Percentiles rank a stretch among this genome's conserved stretches.
These are phyloP conservation scores for Halcyon leucocephala DNA, from an alignment of 2,797 vertebrate species.

Conservation along the genomic window DNA sequence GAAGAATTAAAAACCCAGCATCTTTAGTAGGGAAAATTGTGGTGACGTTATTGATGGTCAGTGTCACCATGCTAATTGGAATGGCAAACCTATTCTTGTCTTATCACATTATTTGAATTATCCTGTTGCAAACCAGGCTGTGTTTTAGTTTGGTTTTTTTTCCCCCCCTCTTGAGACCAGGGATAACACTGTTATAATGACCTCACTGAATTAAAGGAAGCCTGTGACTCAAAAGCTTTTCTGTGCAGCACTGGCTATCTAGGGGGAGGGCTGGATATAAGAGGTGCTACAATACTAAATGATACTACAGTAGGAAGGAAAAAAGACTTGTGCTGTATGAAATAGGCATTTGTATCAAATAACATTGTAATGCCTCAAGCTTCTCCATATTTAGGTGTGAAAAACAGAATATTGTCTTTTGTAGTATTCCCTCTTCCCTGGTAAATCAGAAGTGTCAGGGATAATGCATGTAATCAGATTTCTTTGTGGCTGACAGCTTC, in stretches of 20 bases:
- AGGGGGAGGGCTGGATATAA: neutral
- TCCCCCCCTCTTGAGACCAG: neutral
- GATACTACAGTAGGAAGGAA: neutral
- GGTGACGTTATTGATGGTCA: neutral
- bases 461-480: constrained; percentile 48
- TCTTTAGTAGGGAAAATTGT: neutral
- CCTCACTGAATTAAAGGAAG: neutral
- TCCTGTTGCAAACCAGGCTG: neutral
- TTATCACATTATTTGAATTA: neutral
- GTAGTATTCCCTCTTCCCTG: constrained; percentile 12
- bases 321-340: neutral
- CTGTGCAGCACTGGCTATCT: neutral
- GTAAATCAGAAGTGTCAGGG: constrained; percentile 27
- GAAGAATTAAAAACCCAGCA: neutral
- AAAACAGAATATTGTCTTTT: constrained; percentile 28
- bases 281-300: neutral
- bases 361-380: neutral
- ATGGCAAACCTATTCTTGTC: neutral
- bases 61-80: neutral
- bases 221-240: neutral
- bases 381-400: constrained; percentile 20
- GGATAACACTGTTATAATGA: neutral
- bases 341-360: neutral
- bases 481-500: neutral
- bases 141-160: neutral